Evolutionary conservation across 2,888 invertebrate species (phyloP).

Genomic region (Eupithecia abbreviata): DNA sequence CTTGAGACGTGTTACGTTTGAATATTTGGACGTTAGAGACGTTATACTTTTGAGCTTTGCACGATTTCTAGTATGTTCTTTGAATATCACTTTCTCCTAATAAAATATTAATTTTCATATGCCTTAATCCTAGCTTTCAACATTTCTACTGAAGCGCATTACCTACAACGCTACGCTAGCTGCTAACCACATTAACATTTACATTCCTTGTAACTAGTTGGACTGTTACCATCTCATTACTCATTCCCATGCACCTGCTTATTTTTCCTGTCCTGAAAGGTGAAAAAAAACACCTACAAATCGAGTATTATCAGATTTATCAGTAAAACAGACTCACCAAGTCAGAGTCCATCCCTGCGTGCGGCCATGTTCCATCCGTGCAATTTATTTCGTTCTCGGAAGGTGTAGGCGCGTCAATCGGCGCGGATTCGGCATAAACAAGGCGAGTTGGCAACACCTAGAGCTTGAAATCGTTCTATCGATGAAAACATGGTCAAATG

Average conservation of each 20-base stretch:
- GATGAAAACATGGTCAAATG: not conserved
- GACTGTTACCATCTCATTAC: not conserved
- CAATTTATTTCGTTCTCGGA: constrained; percentile 44
- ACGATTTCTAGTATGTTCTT: not conserved
- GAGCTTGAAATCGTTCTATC: constrained; percentile 21
- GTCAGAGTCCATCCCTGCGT: constrained; percentile 20
- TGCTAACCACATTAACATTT: not conserved
- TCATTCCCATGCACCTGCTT: not conserved
- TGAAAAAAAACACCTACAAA: not conserved
- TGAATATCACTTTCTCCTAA: not conserved
- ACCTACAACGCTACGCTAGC: not conserved
- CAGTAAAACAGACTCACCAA: not conserved
- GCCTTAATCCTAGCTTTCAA: not conserved
- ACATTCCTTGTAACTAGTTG: not conserved
- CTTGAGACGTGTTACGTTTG: no score
- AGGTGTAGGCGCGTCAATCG: constrained; percentile 42
- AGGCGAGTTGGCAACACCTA: constrained; percentile 24
- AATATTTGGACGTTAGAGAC: not conserved
- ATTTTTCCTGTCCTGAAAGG: not conserved
- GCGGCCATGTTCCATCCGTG: constrained; percentile 37
- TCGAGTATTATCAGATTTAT: not conserved
- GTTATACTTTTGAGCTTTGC: not conserved
- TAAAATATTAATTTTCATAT: not conserved
- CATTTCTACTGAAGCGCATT: not conserved
- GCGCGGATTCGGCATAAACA: constrained; percentile 35